Conservation (phyloP, 1,140 invertebrate species). For the Halictus rubicundus region DNA sequence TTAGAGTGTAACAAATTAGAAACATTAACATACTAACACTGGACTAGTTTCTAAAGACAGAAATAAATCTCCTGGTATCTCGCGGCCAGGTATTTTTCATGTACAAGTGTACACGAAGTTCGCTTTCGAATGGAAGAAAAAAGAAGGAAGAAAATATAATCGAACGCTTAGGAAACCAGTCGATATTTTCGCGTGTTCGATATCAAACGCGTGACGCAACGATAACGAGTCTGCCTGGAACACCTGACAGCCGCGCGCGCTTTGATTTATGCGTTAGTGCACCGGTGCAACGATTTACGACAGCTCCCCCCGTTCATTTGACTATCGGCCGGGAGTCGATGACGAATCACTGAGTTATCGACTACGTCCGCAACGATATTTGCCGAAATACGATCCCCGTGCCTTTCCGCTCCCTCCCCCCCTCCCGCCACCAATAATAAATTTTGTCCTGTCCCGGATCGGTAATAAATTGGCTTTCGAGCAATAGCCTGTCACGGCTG, state of each 20-base stretch:
- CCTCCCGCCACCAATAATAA: conserved; percentile 36
- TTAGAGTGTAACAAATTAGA: not conserved
- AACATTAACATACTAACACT: not conserved
- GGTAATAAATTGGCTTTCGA: conserved; percentile 20
- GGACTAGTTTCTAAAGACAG: not conserved
- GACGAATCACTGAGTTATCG: conserved; percentile 63
- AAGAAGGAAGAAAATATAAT: not conserved
- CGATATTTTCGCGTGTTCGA: conserved; percentile 48
- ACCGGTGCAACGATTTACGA: conserved; percentile 59
- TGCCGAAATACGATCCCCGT: conserved; percentile 54
- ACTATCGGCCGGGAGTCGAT: conserved; percentile 60
- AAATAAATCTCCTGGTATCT: not conserved
- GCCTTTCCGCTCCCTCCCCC: not conserved
- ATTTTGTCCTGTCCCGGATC: conserved; percentile 24
- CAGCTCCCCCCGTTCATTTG: conserved; percentile 52
- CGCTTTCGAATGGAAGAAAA: not conserved
- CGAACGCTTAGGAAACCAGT: not conserved
- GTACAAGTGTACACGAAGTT: not conserved
- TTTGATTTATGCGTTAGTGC: conserved; percentile 61
- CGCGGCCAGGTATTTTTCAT: not conserved
- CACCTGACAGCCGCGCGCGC: conserved; percentile 48
- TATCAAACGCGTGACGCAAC: conserved; percentile 40
- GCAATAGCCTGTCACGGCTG: not conserved
- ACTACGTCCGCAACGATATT: conserved; percentile 57
- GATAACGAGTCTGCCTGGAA: conserved; percentile 54